Base-by-base conservation (phyloP, 2,888 invertebrate species). In the Sinopyrophorus schimmeli region DNA sequence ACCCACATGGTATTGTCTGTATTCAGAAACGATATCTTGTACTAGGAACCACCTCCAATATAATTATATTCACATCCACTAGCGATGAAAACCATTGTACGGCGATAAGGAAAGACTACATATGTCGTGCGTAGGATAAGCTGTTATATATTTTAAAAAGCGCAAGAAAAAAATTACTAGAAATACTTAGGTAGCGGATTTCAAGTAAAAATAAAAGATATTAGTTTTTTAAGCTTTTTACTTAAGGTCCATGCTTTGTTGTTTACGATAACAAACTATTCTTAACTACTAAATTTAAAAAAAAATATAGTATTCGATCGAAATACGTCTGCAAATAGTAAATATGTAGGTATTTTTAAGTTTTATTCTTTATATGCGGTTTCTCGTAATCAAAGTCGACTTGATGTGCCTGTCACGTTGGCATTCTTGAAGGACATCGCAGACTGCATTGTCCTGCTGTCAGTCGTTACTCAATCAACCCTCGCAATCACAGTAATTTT, bases 391-490 rank as follows among this genome's bases (percentile, higher is more conserved):
- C 54, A 54, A 54, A 54, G 38, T 38, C 23, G 24, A 49, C 53
- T 60, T 56, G 53, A 53, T 59, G 55, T 59, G 58, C 64, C 57
- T 61, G 60, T 67, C 65, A 63, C 67, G 66, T 65, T 65, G 63
- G 63, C 66, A 67, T 68, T 67, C 66, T 62, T 53, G 60, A 58
- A 61, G 58, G 55, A 56, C 57, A 53, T 44, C 53, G 47, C 49
- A 52, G 57, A 30, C 57, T 61, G 65, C 66, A 70, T 71, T 71
- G 70, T 72, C 62, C 66, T 55, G 53, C 62, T 69, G 72, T 71
- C 71, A 62, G 63, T 59, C 71, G 67, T 72, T 69, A 69, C 61
- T 72, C 72, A 71, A 73, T 73, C 72, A 71, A 63, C 55, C 55
- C 51, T 57, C 47, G 59, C 62, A 62, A 61, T 62, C 61, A 62